These are phyloP conservation scores for Scaptodrosophila lebanonensis DNA, from an alignment of 1,140 invertebrate genomes.

Conservation along the genomic window DNA sequence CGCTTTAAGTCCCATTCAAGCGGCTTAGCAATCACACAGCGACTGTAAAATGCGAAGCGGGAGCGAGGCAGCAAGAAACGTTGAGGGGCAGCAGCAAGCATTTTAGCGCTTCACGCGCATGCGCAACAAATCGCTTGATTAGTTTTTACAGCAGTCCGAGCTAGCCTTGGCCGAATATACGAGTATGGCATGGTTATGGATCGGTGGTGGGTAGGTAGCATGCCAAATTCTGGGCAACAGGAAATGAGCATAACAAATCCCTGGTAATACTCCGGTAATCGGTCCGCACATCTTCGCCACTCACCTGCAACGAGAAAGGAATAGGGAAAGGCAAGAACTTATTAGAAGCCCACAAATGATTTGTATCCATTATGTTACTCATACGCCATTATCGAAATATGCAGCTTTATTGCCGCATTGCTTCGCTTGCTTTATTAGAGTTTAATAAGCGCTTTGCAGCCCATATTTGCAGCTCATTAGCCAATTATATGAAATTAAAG, in stretches of 20 bases:
- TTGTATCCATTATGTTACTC: too few relatives aligned
- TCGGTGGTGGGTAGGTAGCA: constrained; percentile 1
- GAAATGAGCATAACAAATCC: constrained; percentile 52
- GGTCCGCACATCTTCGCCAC: too few relatives aligned
- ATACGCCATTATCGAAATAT: too few relatives aligned
- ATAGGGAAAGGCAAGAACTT: too few relatives aligned
- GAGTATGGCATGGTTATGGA: too few relatives aligned
- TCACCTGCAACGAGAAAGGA: too few relatives aligned
- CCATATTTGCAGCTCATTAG: constrained; percentile 31
- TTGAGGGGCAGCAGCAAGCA: constrained; percentile 7
- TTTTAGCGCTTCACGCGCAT: constrained; percentile 59
- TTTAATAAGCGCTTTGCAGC: constrained; percentile 26
- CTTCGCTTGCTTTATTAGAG: constrained; percentile 18
- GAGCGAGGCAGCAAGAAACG: background rate
- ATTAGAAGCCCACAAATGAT: too few relatives aligned
- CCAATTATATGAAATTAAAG: constrained; percentile 55
- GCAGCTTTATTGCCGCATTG: background rate
- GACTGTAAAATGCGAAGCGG: background rate
- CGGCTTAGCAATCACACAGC: constrained; percentile 20
- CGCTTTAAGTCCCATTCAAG: constrained; percentile 49
- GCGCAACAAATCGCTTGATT: constrained; percentile 76
- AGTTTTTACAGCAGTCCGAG: constrained; percentile 36
- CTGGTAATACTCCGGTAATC: constrained; percentile 5
- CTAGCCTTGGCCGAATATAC: background rate
- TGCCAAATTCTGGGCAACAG: constrained; percentile 27